Evolutionary conservation across 2,113 vertebrate genomes (phyloP).

Genomic region (Nesospiza acunhae): DNA sequence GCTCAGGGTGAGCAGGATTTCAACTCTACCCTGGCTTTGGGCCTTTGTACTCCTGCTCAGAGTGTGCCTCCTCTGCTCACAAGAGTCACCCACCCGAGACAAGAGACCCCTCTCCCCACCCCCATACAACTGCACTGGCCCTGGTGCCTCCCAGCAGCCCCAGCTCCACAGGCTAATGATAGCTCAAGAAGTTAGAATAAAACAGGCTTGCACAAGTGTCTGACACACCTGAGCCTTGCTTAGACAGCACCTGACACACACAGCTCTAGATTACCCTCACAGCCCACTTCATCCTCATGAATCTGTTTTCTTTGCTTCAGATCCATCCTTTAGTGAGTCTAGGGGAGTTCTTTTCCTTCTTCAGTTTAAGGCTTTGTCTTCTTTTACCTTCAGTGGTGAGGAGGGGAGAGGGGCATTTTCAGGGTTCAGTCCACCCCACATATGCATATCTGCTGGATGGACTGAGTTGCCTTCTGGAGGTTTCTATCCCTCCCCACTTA

Average conservation of each 20-base stretch:
- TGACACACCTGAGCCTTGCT: neutral
- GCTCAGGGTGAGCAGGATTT: neutral
- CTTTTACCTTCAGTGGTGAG: neutral
- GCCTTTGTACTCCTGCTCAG: neutral
- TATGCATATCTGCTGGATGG: neutral
- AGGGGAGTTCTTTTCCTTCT: neutral
- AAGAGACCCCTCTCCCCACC: neutral
- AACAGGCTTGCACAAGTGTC: neutral
- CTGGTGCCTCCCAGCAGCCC: neutral
- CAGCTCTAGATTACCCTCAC: neutral
- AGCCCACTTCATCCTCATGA: neutral
- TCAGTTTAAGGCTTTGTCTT: neutral
- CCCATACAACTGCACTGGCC: neutral
- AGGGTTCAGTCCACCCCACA: neutral
- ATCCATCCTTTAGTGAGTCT: neutral
- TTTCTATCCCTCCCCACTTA: neutral
- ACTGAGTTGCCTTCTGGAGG: neutral
- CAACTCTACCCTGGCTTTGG: neutral
- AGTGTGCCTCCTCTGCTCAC: fast-evolving
- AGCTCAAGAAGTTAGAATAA: neutral
- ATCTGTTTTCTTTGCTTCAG: neutral
- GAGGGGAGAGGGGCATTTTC: neutral
- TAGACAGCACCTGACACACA: neutral
- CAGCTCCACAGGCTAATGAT: neutral
- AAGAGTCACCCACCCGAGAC: neutral